Evolutionary conservation across 2,113 vertebrate species (phyloP), one percentile per base, ranked within the genome.

Genomic region (Sisor rabdophorus): DNA sequence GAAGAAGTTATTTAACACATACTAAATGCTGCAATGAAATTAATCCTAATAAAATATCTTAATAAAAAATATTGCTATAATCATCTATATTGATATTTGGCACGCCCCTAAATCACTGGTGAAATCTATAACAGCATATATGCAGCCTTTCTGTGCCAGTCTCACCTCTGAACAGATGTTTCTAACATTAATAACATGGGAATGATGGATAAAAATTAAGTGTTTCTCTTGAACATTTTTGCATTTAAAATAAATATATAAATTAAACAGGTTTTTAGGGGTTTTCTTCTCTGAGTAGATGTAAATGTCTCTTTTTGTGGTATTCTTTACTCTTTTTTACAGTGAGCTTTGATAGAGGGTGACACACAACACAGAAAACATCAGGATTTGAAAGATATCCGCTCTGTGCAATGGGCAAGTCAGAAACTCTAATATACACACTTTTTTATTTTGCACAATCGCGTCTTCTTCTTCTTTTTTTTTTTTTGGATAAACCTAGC

Each of bases 401-500:
- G 73, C 68, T 52, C 26, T 58, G 9, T 16, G 47, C 52, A 59
- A 59, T 64, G n/a, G 70, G 52, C 50, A 75, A 52, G 3, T 47
- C 52, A 76, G 36, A 32, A 72, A 52, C 36, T 55, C 3, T 9
- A 73, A 30, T 28, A 64, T 40, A 78, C 13, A 63, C 58, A 44
- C 22, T n/a, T 40, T 15, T 28, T 22, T 26, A 36, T 47, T 67
- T 47, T 64, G 11, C 76, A 58, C 22, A n/a, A 32, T n/a, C 32
- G 55, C n/a, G 16, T 9, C 19, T 54, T 67, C 65, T 20, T n/a
- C n/a, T n/a, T n/a, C n/a, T n/a, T n/a, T n/a, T n/a, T n/a, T n/a
- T n/a, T n/a, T n/a, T n/a, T n/a, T 78, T 68, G 8, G 78, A 78
- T 83, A 96, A 98, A 91, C 96, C 98, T 98, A 99, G 91, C 97